phyloP scores from a whole-genome alignment of 2,797 vertebrate species.

The Alauda arvensis region DNA sequence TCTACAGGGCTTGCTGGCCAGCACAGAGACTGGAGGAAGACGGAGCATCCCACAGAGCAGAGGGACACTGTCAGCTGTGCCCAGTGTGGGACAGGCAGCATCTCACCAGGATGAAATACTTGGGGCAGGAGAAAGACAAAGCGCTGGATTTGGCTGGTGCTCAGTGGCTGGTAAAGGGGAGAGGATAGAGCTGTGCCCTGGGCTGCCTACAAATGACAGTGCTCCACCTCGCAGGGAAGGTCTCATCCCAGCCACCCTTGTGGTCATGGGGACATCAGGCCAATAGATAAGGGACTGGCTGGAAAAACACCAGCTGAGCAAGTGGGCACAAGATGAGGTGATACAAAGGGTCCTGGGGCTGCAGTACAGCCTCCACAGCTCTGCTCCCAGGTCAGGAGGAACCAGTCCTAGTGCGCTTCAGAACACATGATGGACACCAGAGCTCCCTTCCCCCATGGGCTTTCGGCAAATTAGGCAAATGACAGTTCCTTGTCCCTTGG shows the following conservation, averaged over 20 bases:
- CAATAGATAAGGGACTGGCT: not conserved
- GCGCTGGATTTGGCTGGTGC: not conserved
- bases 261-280: not conserved
- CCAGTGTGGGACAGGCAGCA: not conserved
- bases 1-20: conserved; percentile 70
- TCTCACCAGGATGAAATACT: not conserved
- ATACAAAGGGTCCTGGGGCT: not conserved
- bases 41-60: not conserved
- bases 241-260: not conserved
- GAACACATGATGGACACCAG: not conserved
- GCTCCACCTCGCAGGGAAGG: not conserved
- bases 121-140: not conserved
- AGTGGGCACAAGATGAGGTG: not conserved
- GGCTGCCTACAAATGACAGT: not conserved
- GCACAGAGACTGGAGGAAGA: conserved; percentile 51
- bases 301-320: not conserved
- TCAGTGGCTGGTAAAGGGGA: not conserved
- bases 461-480: not conserved
- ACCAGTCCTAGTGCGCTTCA: rapidly evolving
- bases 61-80: not conserved
- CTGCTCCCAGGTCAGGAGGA: not conserved
- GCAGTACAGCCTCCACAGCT: not conserved
- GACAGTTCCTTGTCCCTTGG: not conserved
- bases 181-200: not conserved
- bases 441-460: rapidly evolving